These are phyloP conservation scores for Mustelus asterias DNA, from an alignment of 2,113 vertebrate genomes.

Conservation along the genomic window DNA sequence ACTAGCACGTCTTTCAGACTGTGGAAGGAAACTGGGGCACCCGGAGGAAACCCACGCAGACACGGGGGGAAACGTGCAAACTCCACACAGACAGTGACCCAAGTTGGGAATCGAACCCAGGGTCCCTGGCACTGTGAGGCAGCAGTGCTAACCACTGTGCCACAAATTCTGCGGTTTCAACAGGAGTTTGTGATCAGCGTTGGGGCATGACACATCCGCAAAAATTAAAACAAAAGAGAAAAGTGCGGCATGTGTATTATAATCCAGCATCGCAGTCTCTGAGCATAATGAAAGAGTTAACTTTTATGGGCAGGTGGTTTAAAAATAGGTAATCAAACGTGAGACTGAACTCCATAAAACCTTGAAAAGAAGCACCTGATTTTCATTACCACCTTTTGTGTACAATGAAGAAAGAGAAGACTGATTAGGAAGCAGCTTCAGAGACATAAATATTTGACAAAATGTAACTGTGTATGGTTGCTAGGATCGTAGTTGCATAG, in stretches of 20 bases:
- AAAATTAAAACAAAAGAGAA: neutral
- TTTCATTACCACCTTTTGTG: conserved; percentile 23
- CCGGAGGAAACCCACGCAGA: no score
- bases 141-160: no score
- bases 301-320: conserved; percentile 1
- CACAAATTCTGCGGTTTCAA: neutral
- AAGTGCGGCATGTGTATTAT: neutral
- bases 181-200: neutral
- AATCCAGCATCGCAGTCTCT: neutral
- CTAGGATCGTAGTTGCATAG: conserved; percentile 43
- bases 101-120: no score
- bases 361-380: neutral
- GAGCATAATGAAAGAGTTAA: neutral
- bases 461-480: conserved; percentile 45
- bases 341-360: neutral
- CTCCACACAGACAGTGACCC: no score
- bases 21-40: no score
- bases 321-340: conserved; percentile 28
- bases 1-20: no score
- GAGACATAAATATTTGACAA: conserved; percentile 47
- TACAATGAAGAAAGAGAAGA: conserved; percentile 1
- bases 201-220: neutral
- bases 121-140: no score
- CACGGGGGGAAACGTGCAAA: no score
- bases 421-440: conserved; percentile 22